Base-by-base conservation (phyloP, 2,888 invertebrate genomes). In the Crepidodera aurea region DNA sequence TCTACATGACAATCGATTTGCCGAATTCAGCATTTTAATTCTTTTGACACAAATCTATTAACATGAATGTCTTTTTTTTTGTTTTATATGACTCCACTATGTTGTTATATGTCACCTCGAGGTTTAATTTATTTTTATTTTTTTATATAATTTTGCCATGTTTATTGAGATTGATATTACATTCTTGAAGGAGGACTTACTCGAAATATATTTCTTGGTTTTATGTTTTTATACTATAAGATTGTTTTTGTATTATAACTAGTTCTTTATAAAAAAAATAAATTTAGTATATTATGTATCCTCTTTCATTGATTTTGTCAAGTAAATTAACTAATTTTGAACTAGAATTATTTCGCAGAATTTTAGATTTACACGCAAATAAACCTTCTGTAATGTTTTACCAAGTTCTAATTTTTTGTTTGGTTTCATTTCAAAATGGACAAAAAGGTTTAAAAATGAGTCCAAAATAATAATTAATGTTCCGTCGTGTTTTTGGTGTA, bases 221-320 rank as follows among this genome's bases (percentile, higher is more conserved):
- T 61, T 64, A 59, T 64, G 62, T 58, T 55, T 58, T 55, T 67
- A 61, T 65, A 66, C 64, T 60, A 68, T 68, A 67, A 69, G 69
- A 66, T 72, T 70, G 66, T 70, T 68, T 56, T 68, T 69, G 66
- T 69, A 69, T 69, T 69, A 69, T 69, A 69, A 62, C 42, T 66
- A 61, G 61, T 68, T 66, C 69, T 70, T 71, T 69, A 70, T 70
- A 68, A 65, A 39, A n/a, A 62, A 69, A 66, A 69, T 62, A 68
- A 68, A 69, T 64, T 62, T 60, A 60, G 54, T 57, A 57, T 66
- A 58, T 60, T 56, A 53, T 64, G 59, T 56, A 51, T 44, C 32
- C 22, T 56, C 48, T 57, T 48, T 57, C 34, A 48, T 39, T 56
- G 13, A 53, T 53, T 53, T 25, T 22, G 2, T n/a, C n/a, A n/a